phyloP scores from a whole-genome alignment of 2,113 vertebrate species.

The Chiloscyllium plagiosum region DNA sequence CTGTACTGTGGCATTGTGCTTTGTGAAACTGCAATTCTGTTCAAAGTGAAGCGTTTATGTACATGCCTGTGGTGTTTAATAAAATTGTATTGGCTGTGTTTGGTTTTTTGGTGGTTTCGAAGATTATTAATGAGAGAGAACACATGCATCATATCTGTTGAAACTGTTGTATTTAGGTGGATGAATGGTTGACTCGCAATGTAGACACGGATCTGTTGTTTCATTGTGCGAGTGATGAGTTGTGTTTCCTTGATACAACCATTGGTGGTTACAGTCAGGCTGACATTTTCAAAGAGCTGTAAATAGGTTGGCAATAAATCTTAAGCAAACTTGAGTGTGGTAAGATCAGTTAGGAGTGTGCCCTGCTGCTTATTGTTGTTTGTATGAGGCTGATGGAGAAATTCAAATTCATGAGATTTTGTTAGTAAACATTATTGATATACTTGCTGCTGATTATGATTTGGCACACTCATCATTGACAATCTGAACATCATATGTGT shows the following conservation, averaged over 20 bases:
- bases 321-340: background rate
- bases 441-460: too few relatives aligned
- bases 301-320: background rate
- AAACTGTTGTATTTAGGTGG: background rate
- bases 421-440: background rate
- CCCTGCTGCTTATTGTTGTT: background rate
- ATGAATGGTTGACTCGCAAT: background rate
- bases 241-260: background rate
- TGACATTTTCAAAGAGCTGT: background rate
- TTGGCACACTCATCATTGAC: background rate
- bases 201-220: background rate
- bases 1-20: background rate
- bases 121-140: background rate
- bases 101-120: background rate
- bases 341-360: background rate
- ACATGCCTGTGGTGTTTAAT: background rate
- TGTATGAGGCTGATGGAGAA: too few relatives aligned
- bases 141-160: background rate
- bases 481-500: background rate
- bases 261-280: background rate
- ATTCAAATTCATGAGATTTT: background rate
- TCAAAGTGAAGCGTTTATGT: background rate
- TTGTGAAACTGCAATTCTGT: background rate
- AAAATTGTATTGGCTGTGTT: background rate
- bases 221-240: background rate